Conservation (phyloP, 1,140 invertebrate genomes). For the Dendroctonus valens region DNA sequence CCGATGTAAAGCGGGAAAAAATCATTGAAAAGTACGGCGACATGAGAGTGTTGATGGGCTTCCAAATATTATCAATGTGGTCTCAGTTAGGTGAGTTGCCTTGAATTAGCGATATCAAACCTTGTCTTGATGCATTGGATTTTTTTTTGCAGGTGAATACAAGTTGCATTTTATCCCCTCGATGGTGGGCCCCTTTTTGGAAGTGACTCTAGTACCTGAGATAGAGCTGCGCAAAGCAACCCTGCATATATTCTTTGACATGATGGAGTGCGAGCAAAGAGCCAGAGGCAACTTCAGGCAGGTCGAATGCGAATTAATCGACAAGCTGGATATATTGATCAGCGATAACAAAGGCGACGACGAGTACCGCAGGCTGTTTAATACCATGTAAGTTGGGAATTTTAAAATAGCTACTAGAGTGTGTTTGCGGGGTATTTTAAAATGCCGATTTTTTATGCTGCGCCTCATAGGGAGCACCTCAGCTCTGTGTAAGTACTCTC, state of each 20-base stretch:
- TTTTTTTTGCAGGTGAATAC: constrained; percentile 59
- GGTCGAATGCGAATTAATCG: constrained; percentile 89
- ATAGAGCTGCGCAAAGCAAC: constrained; percentile 85
- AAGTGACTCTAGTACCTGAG: constrained; percentile 89
- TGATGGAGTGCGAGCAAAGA: constrained; percentile 92
- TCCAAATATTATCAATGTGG: constrained; percentile 94
- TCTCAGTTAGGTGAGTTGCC: constrained; percentile 81
- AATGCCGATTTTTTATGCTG: constrained; percentile 24
- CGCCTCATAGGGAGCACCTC: constrained; percentile 74
- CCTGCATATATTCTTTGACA: constrained; percentile 93
- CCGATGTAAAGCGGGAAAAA: constrained; percentile 73
- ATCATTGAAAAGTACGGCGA: constrained; percentile 82
- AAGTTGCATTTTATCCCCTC: constrained; percentile 90
- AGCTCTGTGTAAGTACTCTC: constrained; percentile 79
- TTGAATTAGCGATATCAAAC: neutral
- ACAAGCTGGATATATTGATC: constrained; percentile 88
- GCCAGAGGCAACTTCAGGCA: constrained; percentile 80
- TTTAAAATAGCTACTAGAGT: too few relatives aligned
- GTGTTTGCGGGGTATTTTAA: constrained; percentile 12
- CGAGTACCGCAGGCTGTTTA: constrained; percentile 87
- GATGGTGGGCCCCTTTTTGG: constrained; percentile 91
- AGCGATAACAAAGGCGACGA: constrained; percentile 93
- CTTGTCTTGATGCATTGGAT: neutral
- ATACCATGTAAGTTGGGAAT: constrained; percentile 81
- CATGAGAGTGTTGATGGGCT: constrained; percentile 90